Conservation (phyloP, 2,797 vertebrate genomes). For the Gymnodraco acuticeps region DNA sequence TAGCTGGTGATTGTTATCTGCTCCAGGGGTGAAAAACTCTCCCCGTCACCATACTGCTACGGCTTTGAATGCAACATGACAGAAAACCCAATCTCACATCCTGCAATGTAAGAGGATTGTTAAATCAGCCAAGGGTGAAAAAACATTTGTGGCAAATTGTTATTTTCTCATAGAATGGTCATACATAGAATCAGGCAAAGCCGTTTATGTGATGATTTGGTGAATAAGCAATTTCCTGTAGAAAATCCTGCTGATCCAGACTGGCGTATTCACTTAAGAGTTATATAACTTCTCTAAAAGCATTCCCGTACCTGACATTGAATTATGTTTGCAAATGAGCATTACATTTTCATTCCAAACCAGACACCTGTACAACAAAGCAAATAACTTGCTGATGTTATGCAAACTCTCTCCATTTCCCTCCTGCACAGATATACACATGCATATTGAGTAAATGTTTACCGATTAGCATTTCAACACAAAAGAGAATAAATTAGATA, state of each 20-base stretch:
- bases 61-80: slow-evolving; percentile 66
- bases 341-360: slow-evolving; percentile 66
- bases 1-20: slow-evolving; percentile 68
- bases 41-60: slow-evolving; percentile 40
- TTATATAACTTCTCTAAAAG: slow-evolving; percentile 65
- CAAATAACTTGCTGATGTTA: slow-evolving; percentile 60
- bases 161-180: slow-evolving; percentile 68
- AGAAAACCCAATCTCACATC: slow-evolving; percentile 64
- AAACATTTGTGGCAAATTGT: slow-evolving; percentile 63
- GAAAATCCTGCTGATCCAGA: slow-evolving; percentile 77
- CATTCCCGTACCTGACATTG: slow-evolving; percentile 57
- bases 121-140: slow-evolving; percentile 63
- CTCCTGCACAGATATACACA: slow-evolving; percentile 52
- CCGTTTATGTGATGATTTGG: slow-evolving; percentile 77
- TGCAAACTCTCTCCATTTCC: slow-evolving; percentile 45
- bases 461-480: slow-evolving; percentile 69
- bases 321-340: slow-evolving; percentile 76
- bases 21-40: slow-evolving; percentile 21
- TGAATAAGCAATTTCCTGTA: slow-evolving; percentile 74
- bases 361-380: slow-evolving; percentile 66
- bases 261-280: slow-evolving; percentile 69
- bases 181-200: slow-evolving; percentile 64
- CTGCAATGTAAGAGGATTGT: slow-evolving; percentile 66
- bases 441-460: slow-evolving; percentile 72
- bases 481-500: slow-evolving; percentile 60